These are phyloP conservation scores for Schlechtendalia chinensis DNA, from an alignment of 1,140 invertebrate genomes.

Conservation along the genomic window DNA sequence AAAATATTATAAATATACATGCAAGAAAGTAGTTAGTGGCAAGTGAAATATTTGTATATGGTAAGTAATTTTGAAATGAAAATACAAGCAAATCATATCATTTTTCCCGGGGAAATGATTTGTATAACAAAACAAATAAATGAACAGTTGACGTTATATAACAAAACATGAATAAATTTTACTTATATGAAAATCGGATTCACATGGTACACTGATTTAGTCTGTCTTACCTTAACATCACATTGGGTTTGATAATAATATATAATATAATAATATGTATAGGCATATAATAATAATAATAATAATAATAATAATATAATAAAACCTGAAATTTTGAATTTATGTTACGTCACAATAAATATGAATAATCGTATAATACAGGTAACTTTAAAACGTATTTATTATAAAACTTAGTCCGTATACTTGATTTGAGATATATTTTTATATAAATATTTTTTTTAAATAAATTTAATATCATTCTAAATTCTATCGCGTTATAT, in stretches of 20 bases:
- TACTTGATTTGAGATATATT: neutral
- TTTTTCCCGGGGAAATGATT: neutral
- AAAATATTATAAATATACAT: conserved; percentile 27
- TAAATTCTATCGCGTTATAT: neutral
- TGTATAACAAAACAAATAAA: neutral
- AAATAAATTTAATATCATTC: neutral
- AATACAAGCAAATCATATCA: neutral
- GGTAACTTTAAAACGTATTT: neutral
- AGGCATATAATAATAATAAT: neutral
- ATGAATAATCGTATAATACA: neutral
- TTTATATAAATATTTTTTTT: neutral
- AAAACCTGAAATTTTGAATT: neutral
- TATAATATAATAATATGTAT: neutral
- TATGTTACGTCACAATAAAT: neutral
- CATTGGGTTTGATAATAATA: neutral
- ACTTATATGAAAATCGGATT: neutral
- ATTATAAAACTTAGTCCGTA: neutral
- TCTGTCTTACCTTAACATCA: neutral
- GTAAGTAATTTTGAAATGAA: neutral
- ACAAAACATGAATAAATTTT: neutral
- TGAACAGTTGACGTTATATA: neutral
- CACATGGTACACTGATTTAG: neutral
- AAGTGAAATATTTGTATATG: neutral
- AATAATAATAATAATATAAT: neutral
- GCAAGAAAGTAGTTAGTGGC: conserved; percentile 3